Evolutionary conservation across 2,888 invertebrate species (phyloP).

Genomic region (Erebia epiphron): DNA sequence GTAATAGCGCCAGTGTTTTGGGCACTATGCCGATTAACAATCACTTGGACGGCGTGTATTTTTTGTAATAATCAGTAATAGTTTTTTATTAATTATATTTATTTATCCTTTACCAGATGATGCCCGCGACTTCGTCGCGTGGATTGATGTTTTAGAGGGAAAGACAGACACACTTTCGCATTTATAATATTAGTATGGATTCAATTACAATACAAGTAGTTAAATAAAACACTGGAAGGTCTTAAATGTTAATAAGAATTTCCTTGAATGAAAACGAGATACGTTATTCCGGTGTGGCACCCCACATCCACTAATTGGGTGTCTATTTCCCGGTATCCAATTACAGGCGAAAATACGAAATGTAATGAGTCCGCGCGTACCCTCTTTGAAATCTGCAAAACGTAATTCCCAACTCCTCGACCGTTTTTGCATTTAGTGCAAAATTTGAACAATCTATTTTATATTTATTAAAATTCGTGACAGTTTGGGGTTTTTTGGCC

Average conservation of each 20-base stretch:
- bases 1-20: too few species aligned
- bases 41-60: too few species aligned
- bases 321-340: slow-evolving; percentile 32
- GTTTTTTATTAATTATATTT: too few species aligned
- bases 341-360: slow-evolving; percentile 30
- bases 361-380: slow-evolving; percentile 16
- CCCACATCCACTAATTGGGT: slow-evolving; percentile 34
- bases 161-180: too few species aligned
- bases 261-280: not conserved
- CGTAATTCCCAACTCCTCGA: slow-evolving; percentile 5
- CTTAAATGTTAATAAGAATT: not conserved
- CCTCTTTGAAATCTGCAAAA: slow-evolving; percentile 23
- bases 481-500: too few species aligned
- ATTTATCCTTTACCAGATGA: too few species aligned
- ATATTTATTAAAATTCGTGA: not conserved
- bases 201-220: too few species aligned
- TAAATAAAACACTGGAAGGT: not conserved
- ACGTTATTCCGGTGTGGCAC: slow-evolving; percentile 8
- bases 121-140: too few species aligned
- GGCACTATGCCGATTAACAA: too few species aligned
- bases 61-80: too few species aligned
- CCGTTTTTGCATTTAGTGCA: not conserved
- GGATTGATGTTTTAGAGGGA: too few species aligned
- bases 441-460: slow-evolving; percentile 3
- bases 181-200: too few species aligned